phyloP scores from a whole-genome alignment of 2,888 invertebrate species.

The Microplitis deprimator region DNA sequence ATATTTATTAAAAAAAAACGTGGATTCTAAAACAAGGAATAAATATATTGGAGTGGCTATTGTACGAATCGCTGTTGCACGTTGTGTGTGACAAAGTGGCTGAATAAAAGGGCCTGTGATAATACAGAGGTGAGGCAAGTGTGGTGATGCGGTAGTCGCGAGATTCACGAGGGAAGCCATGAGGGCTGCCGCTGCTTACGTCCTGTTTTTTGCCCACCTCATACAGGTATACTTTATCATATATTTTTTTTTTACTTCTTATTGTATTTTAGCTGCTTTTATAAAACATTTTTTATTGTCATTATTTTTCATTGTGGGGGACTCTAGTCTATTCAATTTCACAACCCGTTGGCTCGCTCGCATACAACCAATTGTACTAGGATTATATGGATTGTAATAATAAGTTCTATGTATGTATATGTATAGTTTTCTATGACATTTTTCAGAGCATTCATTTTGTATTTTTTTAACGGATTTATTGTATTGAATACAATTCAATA shows the following conservation, averaged over 20 bases:
- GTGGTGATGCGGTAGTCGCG: constrained; percentile 71
- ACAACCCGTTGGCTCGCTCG: background rate
- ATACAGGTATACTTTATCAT: constrained; percentile 64
- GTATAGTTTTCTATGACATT: background rate
- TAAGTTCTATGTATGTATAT: background rate
- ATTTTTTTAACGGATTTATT: background rate
- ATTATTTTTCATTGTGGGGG: constrained; percentile 1
- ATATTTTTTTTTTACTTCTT: constrained; percentile 1
- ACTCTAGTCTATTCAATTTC: background rate
- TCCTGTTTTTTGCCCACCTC: constrained; percentile 71
- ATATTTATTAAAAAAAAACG: background rate
- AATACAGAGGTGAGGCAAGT: constrained; percentile 58
- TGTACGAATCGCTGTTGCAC: background rate
- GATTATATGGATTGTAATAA: background rate
- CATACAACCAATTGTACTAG: background rate
- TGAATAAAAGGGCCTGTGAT: constrained; percentile 39
- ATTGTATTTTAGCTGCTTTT: background rate
- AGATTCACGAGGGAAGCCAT: constrained; percentile 71
- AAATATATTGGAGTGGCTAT: background rate
- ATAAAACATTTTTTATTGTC: background rate
- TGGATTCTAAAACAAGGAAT: background rate
- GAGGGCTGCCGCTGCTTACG: constrained; percentile 72
- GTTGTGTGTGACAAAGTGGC: constrained; percentile 12
- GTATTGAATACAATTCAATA: too few relatives aligned
- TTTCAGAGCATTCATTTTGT: background rate